These are phyloP conservation scores for Latrodectus elegans DNA, from an alignment of 2,888 invertebrate genomes.

Conservation along the genomic window DNA sequence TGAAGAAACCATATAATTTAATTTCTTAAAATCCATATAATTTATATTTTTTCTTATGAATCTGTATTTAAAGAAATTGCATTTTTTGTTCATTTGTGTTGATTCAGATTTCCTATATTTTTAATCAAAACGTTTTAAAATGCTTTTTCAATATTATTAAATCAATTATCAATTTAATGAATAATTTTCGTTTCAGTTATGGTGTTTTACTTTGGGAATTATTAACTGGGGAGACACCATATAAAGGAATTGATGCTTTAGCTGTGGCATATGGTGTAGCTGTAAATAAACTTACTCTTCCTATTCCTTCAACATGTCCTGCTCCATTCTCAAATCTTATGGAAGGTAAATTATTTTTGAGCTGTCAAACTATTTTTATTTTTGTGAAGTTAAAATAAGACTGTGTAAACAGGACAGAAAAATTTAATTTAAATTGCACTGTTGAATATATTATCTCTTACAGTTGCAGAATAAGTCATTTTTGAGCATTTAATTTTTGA, in stretches of 20 bases:
- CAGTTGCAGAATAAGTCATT: no score
- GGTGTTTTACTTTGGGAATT: conserved; percentile 91
- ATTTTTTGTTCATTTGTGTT: background rate
- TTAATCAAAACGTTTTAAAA: no score
- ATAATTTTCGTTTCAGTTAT: background rate
- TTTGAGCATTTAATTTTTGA: no score
- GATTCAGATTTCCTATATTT: background rate
- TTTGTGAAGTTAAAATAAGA: background rate
- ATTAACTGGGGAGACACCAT: conserved; percentile 96
- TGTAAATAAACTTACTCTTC: conserved; percentile 94
- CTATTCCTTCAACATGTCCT: conserved; percentile 96
- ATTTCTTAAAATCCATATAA: background rate
- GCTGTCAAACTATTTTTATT: no score
- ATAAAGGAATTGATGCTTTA: conserved; percentile 95
- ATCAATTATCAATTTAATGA: background rate
- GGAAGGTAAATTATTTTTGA: conserved; percentile 83
- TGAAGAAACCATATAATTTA: no score
- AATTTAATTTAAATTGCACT: background rate
- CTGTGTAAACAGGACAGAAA: background rate
- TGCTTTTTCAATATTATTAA: no score
- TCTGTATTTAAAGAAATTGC: background rate
- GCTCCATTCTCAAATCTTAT: conserved; percentile 92
- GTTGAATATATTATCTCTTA: no score
- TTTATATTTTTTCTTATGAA: background rate
- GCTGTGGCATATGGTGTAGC: conserved; percentile 98